Evolutionary conservation across 2,888 invertebrate species (phyloP).

Genomic region (Thymelicus sylvestris): DNA sequence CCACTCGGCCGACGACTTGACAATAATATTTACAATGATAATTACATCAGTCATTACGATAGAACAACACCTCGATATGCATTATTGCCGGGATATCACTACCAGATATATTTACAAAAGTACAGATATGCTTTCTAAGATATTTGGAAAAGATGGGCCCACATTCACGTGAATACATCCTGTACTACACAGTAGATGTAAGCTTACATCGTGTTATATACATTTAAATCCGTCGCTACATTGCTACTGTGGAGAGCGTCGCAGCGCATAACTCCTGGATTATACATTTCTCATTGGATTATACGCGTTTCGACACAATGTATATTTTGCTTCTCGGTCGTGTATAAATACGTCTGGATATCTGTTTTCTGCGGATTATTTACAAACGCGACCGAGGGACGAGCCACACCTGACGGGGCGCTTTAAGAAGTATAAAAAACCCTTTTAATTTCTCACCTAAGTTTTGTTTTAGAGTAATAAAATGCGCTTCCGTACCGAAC

Average conservation of each 20-base stretch:
- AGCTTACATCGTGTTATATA: conserved; percentile 17
- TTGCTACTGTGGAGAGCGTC: conserved; percentile 4
- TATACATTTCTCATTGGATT: conserved; percentile 8
- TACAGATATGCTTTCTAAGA: conserved; percentile 46
- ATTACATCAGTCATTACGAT: conserved; percentile 68
- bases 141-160: conserved; percentile 33
- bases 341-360: conserved; percentile 23
- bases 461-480: conserved; percentile 31
- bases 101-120: conserved; percentile 49
- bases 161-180: conserved; percentile 23
- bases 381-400: conserved; percentile 25
- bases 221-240: not conserved
- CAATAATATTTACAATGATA: conserved; percentile 65
- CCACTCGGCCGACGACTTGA: conserved; percentile 38
- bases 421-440: conserved; percentile 8
- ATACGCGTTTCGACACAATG: conserved; percentile 22
- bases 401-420: conserved; percentile 20
- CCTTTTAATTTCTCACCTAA: conserved; percentile 16
- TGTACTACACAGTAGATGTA: conserved; percentile 16
- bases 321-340: conserved; percentile 29
- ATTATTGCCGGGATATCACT: conserved; percentile 81
- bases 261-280: not conserved
- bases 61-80: conserved; percentile 74
- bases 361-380: conserved; percentile 21
- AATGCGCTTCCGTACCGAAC: conserved; percentile 29